Evolutionary conservation across 2,797 vertebrate genomes (phyloP).

Genomic region (Lepilemur septentrionalis): DNA sequence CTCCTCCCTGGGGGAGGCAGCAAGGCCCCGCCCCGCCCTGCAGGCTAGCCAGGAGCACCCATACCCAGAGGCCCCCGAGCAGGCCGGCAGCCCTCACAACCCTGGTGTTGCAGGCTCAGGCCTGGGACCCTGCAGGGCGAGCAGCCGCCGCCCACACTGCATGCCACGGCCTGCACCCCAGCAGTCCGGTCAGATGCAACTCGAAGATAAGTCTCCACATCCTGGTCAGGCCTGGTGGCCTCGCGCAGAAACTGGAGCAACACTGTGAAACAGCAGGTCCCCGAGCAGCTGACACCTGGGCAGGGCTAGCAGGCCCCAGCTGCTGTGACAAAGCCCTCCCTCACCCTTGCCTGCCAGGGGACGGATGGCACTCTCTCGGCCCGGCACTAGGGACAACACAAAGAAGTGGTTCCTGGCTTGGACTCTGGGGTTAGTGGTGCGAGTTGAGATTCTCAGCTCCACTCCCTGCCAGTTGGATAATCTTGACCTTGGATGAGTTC

Average conservation of each 20-base stretch:
- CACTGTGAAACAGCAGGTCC: neutral
- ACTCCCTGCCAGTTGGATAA: neutral
- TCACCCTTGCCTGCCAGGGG: accelerated
- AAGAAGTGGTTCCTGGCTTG: neutral
- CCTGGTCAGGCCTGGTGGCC: neutral
- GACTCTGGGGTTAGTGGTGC: neutral
- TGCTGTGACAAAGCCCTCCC: neutral
- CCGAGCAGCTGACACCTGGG: neutral
- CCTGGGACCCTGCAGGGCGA: neutral
- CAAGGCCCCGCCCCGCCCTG: accelerated
- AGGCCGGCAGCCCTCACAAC: neutral
- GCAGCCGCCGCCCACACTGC: neutral
- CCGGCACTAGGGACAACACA: neutral
- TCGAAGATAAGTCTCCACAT: neutral
- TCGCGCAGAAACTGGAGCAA: neutral
- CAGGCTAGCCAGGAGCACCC: neutral
- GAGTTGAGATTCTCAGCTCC: neutral
- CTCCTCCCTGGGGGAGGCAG: neutral
- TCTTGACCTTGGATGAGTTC: neutral
- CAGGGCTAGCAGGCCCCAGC: neutral
- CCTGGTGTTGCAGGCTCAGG: neutral
- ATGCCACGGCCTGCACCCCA: neutral
- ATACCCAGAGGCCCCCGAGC: neutral
- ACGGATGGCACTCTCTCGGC: neutral
- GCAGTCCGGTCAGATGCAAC: neutral